Evolutionary conservation across 2,113 vertebrate genomes (phyloP), one percentile per base, ranked within the genome.

Genomic region (Xiphophorus couchianus): DNA sequence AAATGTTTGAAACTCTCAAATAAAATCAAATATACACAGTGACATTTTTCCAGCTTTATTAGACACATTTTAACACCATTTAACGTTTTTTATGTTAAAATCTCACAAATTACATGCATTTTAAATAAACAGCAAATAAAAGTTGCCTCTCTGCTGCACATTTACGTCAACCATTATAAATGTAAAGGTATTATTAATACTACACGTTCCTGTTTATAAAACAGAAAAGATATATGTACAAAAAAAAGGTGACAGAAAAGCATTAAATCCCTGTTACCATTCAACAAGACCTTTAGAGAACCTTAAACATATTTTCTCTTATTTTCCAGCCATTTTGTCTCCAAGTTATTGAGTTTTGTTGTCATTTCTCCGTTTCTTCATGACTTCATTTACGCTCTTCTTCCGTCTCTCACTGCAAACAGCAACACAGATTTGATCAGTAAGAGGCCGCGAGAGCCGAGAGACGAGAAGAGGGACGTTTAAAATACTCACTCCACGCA

Each of bases 401-500:
- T 1, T 77, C 44, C 0, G 74, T 5, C 39, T 17, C 44, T 77
- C 51, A 31, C 88, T 89, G 5, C 19, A 74, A 68, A 66, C 2
- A 33, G 28, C n/a, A 44, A 42, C 9, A 25, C 12, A 62, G 15
- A 27, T 31, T 77, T 25, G 72, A 48, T 51, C 14, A 58, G 15
- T 48, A 5, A 48, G 15, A 5, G 44, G 44, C 44, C 7, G 44
- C 14, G 44, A 48, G 44, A 48, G 44, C 5, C 44, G 14, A 6
- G 39, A 3, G 28, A 29, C 1, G 33, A 10, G 19, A 54, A 14
- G 13, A 14, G 19, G 33, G 15, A 8, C 19, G 27, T 37, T 54
- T 31, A 2, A 33, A 35, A 2, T 69, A 91, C 93, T 91, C 81
- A 95, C 94, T 82, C 69, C 2, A 93, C 1, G 62, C 86, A 92